Conservation (phyloP, 2,888 invertebrate species). For the Mayetiola destructor region DNA sequence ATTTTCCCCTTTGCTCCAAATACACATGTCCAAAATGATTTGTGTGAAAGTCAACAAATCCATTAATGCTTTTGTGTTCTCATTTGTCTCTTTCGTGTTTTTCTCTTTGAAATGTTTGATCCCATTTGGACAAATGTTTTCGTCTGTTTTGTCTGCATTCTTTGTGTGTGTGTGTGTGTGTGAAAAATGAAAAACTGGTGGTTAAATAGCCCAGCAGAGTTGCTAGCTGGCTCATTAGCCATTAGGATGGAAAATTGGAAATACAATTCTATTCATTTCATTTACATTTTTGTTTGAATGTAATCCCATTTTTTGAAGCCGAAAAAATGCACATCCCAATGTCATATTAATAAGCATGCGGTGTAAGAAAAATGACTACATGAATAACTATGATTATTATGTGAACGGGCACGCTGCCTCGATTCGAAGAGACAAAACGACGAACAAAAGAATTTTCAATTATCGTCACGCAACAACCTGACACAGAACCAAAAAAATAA, state of each 20-base stretch:
- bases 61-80: not conserved
- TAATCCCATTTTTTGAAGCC: not conserved
- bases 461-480: conserved; percentile 1
- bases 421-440: not conserved
- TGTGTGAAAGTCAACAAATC: conserved; percentile 5
- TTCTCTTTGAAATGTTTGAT: too few relatives aligned
- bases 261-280: too few relatives aligned
- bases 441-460: not conserved
- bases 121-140: too few relatives aligned
- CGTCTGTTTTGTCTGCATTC: too few relatives aligned
- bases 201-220: not conserved
- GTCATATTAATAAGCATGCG: not conserved
- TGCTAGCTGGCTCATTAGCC: not conserved
- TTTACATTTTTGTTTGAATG: conserved; percentile 1
- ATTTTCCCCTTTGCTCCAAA: not conserved
- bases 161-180: too few relatives aligned
- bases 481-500: not conserved
- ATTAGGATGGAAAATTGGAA: conserved; percentile 6
- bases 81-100: too few relatives aligned
- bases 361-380: not conserved
- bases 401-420: too few relatives aligned
- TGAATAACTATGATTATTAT: conserved; percentile 7
- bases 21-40: conserved; percentile 4
- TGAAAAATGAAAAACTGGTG: not conserved
- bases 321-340: conserved; percentile 2